These are phyloP conservation scores for Aphidoletes aphidimyza DNA, from an alignment of 2,888 invertebrate species.

Conservation along the genomic window DNA sequence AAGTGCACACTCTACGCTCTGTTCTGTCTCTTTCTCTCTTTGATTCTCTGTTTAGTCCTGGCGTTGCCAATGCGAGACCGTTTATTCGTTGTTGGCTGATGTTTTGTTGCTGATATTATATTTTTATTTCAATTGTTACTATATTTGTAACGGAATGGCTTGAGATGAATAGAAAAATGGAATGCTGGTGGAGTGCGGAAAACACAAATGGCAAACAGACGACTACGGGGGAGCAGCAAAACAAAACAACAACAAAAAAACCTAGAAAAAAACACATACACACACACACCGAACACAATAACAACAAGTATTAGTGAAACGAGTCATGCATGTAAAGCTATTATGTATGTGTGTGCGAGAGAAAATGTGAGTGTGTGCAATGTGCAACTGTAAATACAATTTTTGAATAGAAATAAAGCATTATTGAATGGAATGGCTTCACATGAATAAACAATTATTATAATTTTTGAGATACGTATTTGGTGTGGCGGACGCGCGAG, in stretches of 20 bases:
- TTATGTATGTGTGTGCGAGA: neutral
- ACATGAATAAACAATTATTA: conserved; percentile 53
- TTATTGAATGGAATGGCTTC: conserved; percentile 54
- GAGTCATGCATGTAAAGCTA: too few species aligned
- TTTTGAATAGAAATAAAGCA: conserved; percentile 52
- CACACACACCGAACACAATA: too few species aligned
- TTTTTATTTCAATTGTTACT: conserved; percentile 41
- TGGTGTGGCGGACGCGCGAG: neutral
- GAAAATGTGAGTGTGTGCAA: neutral
- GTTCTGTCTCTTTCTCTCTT: too few species aligned
- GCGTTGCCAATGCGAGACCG: neutral
- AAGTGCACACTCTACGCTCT: neutral
- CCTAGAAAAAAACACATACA: neutral
- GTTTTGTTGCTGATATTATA: conserved; percentile 25
- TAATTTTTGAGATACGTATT: conserved; percentile 31
- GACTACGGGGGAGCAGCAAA: too few species aligned
- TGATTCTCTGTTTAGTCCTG: too few species aligned
- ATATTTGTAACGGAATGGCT: conserved; percentile 35
- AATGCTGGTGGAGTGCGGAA: conserved; percentile 14
- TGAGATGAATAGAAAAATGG: conserved; percentile 8
- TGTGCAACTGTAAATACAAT: neutral
- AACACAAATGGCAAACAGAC: conserved; percentile 19
- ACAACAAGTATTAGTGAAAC: too few species aligned
- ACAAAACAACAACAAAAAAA: neutral
- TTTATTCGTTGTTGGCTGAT: conserved; percentile 7